Evolutionary conservation across 2,113 vertebrate species (phyloP).

Genomic region (Oenanthe melanoleuca): DNA sequence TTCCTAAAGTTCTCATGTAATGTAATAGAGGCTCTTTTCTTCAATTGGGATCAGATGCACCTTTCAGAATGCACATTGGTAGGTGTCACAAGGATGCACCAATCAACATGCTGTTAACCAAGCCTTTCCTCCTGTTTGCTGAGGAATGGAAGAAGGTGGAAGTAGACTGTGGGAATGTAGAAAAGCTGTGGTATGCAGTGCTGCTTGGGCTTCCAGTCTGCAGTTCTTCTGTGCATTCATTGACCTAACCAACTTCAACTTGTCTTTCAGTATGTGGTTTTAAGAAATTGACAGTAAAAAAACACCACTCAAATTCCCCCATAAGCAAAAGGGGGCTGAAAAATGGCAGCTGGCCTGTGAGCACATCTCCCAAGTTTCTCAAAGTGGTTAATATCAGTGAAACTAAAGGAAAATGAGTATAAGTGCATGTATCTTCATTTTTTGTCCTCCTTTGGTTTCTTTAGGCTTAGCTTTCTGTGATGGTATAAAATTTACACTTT

Average conservation of each 20-base stretch:
- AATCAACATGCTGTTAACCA: fast-evolving
- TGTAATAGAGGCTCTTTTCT: background rate
- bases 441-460: background rate
- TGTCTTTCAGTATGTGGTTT: background rate
- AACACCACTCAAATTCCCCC: background rate
- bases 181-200: background rate
- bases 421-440: background rate
- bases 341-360: background rate
- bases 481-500: background rate
- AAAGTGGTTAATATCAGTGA: background rate
- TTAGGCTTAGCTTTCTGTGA: background rate
- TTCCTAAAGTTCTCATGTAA: background rate
- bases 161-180: background rate
- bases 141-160: background rate
- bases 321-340: background rate
- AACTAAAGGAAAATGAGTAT: background rate
- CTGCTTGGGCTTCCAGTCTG: background rate
- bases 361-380: background rate
- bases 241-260: background rate
- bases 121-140: background rate
- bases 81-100: background rate
- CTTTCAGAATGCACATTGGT: background rate
- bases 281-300: background rate
- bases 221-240: background rate
- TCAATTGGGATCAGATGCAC: background rate